Evolutionary conservation across 2,888 invertebrate genomes (phyloP), one percentile per base, ranked within the genome.

Genomic region (Luffia ferchaultella): DNA sequence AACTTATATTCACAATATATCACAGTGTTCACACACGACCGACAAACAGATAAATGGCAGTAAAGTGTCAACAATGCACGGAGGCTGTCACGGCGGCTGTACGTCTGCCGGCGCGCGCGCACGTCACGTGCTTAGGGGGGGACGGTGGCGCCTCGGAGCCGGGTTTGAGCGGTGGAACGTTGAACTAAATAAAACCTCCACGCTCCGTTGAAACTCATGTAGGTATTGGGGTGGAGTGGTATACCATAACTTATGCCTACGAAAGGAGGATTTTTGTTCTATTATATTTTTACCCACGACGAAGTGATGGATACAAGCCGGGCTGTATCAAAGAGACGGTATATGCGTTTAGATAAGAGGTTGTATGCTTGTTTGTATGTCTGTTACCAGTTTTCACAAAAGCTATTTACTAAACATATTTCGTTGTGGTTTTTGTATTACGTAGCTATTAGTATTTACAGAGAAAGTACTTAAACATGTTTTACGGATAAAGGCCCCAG

Each of bases 61-160:
- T 45, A 12, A 12, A 44, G 17, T 18, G 17, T 16, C n/a, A 30
- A 30, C n/a, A 42, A 12, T 70, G 74, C 73, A 66, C 76, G 75
- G 70, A 76, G 80, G 80, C 79, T 76, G 79, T 73, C 76, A 64
- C 75, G 78, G 80, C 76, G 64, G 60, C 64, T 60, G 67, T 69
- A 70, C 73, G 73, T 78, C 78, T 79, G 79, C 16, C 59, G 61
- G 72, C 73, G 56, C 61, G 78, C 79, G 76, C 73, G 68, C 65
- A 61, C 70, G 73, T 80, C 80, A 82, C 79, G 80, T 80, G 82
- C 78, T 64, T 18, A n/a, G 16, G n/a, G 16, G 61, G 58, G 58
- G 52, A 53, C 54, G 53, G 60, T 68, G 68, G 80, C 79, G 79
- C 80, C 72, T 59, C 60, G 55, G 58, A 52, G 67, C 69, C 71